Base-by-base conservation (phyloP, 2,888 invertebrate species). In the Proisotoma minuta region DNA sequence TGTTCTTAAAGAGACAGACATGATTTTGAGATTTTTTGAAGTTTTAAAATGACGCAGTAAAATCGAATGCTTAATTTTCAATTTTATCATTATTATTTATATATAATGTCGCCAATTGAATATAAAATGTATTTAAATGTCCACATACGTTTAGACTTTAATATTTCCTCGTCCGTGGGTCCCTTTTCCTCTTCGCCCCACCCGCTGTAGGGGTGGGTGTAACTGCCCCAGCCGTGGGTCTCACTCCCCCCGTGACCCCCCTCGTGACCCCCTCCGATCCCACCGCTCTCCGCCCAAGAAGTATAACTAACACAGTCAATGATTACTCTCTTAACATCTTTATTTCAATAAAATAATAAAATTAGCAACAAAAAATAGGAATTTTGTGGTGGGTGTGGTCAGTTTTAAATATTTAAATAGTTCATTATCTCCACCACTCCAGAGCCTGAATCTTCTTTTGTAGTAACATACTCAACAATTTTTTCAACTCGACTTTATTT, bases 401-500 rank as follows among this genome's bases (percentile, higher is more conserved):
- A n/a, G n/a, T n/a, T n/a, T n/a, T n/a, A n/a, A n/a, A n/a, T n/a
- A n/a, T n/a, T n/a, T 15, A 34, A 34, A 15, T 34, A 10, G 15
- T 34, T 15, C 15, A 43, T 43, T 23, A 56, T 43, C 56, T 40
- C 68, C 68, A 63, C 73, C 73, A 73, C 59, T 73, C 73, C 18
- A 73, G 60, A 20, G 73, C 73, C 51, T 72, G 72, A 59, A 73
- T 72, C 63, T 73, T 73, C 56, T 73, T 72, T 49, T 73, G 73
- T 1, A 73, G 57, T 15, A 73, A 58, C 59, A 73, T 65, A 61
- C 72, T 73, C 22, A 73, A 61, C 47, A 73, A 59, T 52, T 73
- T 73, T 62, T 73, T 73, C 27, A 73, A 52, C 40, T 73, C 73
- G 12, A 73, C 70, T 58, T 73, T 73, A 58, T 73, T 73, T 53